Evolutionary conservation across 2,113 vertebrate genomes (phyloP).

Genomic region (Ictalurus punctatus): DNA sequence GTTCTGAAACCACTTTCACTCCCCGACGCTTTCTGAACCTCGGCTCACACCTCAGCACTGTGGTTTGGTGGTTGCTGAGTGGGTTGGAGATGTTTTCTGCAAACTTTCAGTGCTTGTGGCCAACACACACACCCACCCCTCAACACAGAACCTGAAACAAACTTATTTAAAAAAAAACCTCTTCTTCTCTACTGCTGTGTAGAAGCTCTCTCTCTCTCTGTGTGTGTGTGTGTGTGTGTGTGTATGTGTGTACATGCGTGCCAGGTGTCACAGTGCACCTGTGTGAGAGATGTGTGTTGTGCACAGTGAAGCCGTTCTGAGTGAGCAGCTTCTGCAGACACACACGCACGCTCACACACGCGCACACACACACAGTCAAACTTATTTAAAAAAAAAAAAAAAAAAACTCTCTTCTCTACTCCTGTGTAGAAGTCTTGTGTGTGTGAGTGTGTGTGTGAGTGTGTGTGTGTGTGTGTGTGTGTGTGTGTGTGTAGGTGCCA

Average conservation of each 20-base stretch:
- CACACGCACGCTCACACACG: constrained; percentile 34
- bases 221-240: constrained; percentile 2
- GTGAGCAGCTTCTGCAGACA: constrained; percentile 55
- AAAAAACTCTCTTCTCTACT: not conserved
- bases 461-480: not conserved
- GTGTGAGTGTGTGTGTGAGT: not conserved
- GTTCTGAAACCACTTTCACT: not conserved
- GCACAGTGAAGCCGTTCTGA: constrained; percentile 45
- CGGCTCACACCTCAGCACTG: not conserved
- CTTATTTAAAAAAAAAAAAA: no score
- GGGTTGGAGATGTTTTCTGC: not conserved
- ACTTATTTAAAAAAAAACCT: no score
- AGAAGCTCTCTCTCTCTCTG: no score
- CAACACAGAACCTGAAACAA: not conserved
- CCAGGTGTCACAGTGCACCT: constrained; percentile 59
- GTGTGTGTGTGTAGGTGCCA: not conserved
- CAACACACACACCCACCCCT: not conserved
- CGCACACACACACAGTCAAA: no score
- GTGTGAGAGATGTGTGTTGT: not conserved
- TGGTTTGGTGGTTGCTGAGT: not conserved
- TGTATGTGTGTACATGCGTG: no score
- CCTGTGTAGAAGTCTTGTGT: not conserved
- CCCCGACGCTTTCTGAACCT: not conserved
- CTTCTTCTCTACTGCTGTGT: not conserved
- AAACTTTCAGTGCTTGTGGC: not conserved